Percentiles rank a stretch among this genome's conserved stretches.
Evolutionary conservation across 2,888 invertebrate genomes (phyloP).

Genomic region (Ischnus inquisitorius): DNA sequence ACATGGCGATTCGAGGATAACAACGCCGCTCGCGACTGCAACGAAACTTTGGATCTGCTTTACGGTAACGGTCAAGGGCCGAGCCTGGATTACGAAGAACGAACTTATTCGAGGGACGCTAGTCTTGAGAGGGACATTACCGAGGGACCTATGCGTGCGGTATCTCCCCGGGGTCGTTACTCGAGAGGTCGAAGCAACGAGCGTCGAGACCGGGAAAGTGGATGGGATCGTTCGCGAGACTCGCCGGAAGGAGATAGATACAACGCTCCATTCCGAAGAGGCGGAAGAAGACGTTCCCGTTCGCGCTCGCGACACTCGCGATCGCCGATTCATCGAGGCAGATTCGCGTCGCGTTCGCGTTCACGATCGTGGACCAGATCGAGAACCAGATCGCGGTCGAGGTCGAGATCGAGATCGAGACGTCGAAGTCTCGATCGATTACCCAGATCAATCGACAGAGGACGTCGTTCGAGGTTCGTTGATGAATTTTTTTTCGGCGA

Average conservation of each 20-base stretch:
- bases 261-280: constrained; percentile 63
- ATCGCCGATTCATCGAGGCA: constrained; percentile 68
- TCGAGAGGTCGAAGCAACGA: constrained; percentile 54
- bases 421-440: constrained; percentile 85
- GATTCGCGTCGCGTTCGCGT: constrained; percentile 70
- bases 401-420: constrained; percentile 74
- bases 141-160: constrained; percentile 72
- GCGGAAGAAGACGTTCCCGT: constrained; percentile 65
- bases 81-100: constrained; percentile 77
- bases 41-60: constrained; percentile 74
- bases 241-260: constrained; percentile 77
- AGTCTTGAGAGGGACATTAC: constrained; percentile 79
- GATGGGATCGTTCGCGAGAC: constrained; percentile 78
- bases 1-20: constrained; percentile 78
- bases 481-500: neutral
- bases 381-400: constrained; percentile 83
- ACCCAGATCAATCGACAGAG: constrained; percentile 73
- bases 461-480: constrained; percentile 78
- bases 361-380: constrained; percentile 82
- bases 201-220: constrained; percentile 62
- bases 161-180: constrained; percentile 53
- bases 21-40: constrained; percentile 72
- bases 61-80: constrained; percentile 75
- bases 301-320: constrained; percentile 59
- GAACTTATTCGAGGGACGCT: constrained; percentile 75